A percentile compares a stretch with the other conserved stretches of the same genome.
These are phyloP conservation scores for Lutraria rhynchaena DNA, from an alignment of 1,140 invertebrate species.

Conservation along the genomic window DNA sequence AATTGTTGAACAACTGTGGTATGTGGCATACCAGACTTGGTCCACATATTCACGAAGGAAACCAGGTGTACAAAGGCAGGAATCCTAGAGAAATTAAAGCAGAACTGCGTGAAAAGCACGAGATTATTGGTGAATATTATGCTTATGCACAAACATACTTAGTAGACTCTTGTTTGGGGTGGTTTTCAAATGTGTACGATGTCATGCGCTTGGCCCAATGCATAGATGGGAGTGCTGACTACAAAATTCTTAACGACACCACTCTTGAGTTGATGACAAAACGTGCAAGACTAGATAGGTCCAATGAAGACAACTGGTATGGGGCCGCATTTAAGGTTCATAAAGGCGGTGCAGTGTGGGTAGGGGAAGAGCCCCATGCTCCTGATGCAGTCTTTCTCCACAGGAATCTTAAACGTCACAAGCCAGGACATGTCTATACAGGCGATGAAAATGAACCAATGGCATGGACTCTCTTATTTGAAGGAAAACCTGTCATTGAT, in stretches of 20 bases:
- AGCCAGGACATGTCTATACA: not conserved
- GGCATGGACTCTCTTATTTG: conserved; percentile 71
- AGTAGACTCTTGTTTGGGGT: conserved; percentile 75
- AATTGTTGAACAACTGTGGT: conserved; percentile 77
- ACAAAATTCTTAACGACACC: conserved; percentile 67
- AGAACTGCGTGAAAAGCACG: conserved; percentile 41
- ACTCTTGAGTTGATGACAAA: conserved; percentile 61
- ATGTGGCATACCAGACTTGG: conserved; percentile 79
- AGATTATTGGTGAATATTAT: conserved; percentile 63
- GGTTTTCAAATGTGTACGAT: conserved; percentile 78
- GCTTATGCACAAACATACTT: conserved; percentile 63
- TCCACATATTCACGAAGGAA: conserved; percentile 4
- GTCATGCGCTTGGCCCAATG: conserved; percentile 73
- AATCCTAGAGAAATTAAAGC: conserved; percentile 40
- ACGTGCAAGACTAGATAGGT: conserved; percentile 52
- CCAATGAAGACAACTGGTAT: conserved; percentile 65
- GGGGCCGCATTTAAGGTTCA: conserved; percentile 71
- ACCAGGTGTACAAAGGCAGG: conserved; percentile 46
- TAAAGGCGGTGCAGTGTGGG: conserved; percentile 70
- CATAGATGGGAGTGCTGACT: conserved; percentile 66
- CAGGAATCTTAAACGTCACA: conserved; percentile 51
- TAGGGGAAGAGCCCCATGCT: conserved; percentile 69
- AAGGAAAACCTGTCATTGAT: conserved; percentile 63
- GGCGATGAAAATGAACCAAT: conserved; percentile 51
- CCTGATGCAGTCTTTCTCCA: conserved; percentile 75